Evolutionary conservation across 92 coral and sea anemone species (phyloP).

Genomic region (Palythoa grandis): DNA sequence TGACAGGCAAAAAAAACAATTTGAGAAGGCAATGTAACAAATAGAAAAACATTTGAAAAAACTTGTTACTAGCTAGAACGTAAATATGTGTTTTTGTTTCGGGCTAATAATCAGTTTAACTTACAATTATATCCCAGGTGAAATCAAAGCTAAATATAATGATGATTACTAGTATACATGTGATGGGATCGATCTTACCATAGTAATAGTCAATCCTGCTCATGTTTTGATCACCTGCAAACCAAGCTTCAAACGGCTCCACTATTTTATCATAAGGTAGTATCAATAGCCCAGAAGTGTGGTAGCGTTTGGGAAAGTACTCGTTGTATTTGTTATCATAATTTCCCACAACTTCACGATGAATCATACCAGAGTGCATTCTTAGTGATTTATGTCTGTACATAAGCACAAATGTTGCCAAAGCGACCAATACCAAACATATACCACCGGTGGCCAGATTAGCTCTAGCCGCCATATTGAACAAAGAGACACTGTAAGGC

Average conservation of each 20-base stretch:
- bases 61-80: too few species aligned
- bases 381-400: background rate
- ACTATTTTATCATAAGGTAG: slow-evolving; percentile 91
- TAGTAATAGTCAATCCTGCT: slow-evolving; percentile 95
- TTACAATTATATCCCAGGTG: too few species aligned
- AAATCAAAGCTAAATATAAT: too few species aligned
- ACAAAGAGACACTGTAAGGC: background rate
- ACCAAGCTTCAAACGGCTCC: slow-evolving; percentile 99
- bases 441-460: background rate
- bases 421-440: slow-evolving; percentile 3
- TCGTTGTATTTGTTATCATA: slow-evolving; percentile 65
- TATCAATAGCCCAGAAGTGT: slow-evolving; percentile 84
- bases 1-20: too few species aligned
- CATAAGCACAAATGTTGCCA: background rate
- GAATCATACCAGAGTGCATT: background rate
- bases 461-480: slow-evolving; percentile 11
- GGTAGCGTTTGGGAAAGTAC: slow-evolving; percentile 83
- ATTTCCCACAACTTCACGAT: slow-evolving; percentile 68
- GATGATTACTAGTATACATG: too few species aligned
- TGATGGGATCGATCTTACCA: slow-evolving; percentile 59
- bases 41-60: too few species aligned
- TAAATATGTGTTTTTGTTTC: too few species aligned
- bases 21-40: too few species aligned
- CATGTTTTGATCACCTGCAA: slow-evolving; percentile 90
- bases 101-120: too few species aligned